Evolutionary conservation across 2,888 invertebrate genomes (phyloP).

Genomic region (Eilema sororculum): DNA sequence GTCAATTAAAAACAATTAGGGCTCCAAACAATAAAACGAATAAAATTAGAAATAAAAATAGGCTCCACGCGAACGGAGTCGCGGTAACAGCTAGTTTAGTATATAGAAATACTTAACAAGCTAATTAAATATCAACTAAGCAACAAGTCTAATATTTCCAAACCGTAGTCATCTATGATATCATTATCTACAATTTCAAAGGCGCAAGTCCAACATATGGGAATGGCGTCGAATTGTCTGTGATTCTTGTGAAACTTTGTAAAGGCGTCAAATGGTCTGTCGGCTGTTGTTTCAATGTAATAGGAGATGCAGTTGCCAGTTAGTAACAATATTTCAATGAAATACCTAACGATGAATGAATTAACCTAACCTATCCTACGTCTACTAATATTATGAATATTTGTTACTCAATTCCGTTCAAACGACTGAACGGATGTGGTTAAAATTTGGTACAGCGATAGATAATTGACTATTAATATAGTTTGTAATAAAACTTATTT

Average conservation of each 20-base stretch:
- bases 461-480: too few relatives aligned
- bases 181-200: slow-evolving; percentile 12
- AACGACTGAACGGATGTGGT: too few relatives aligned
- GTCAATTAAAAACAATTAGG: too few relatives aligned
- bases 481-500: too few relatives aligned
- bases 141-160: slow-evolving; percentile 10
- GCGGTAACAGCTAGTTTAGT: not conserved
- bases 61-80: not conserved
- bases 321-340: not conserved
- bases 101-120: not conserved
- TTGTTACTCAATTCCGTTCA: too few relatives aligned
- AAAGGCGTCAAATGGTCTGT: slow-evolving; percentile 19
- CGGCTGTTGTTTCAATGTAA: slow-evolving; percentile 16
- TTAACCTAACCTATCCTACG: too few relatives aligned
- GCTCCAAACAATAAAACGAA: not conserved
- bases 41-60: not conserved
- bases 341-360: too few relatives aligned
- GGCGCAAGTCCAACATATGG: slow-evolving; percentile 15
- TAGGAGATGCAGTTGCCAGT: not conserved
- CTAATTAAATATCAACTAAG: slow-evolving; percentile 2
- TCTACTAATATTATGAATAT: too few relatives aligned
- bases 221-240: slow-evolving; percentile 20
- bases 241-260: slow-evolving; percentile 13
- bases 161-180: not conserved
- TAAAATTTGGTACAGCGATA: too few relatives aligned